Conservation (phyloP, 2,888 invertebrate species). For the Temnothorax rugatulus region DNA sequence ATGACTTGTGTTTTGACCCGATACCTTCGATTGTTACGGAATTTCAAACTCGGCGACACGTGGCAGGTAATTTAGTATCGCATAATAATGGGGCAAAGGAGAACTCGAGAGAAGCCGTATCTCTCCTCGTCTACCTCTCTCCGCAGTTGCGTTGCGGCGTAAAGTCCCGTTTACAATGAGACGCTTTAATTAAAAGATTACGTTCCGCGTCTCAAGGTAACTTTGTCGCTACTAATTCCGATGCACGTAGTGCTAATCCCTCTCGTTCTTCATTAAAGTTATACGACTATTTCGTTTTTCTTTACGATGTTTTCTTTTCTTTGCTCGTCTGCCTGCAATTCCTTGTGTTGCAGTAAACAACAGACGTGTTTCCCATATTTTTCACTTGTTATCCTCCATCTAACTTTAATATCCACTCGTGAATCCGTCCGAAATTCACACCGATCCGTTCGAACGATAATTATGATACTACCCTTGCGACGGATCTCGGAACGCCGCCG, state of each 20-base stretch:
- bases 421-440: conserved; percentile 14
- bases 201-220: conserved; percentile 62
- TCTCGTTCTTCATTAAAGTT: conserved; percentile 19
- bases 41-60: conserved; percentile 49
- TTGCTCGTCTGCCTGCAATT: neutral
- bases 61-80: conserved; percentile 47
- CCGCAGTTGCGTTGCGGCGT: conserved; percentile 25
- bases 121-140: conserved; percentile 60
- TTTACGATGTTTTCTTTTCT: neutral
- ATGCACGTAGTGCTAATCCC: neutral
- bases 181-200: conserved; percentile 70
- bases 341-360: neutral
- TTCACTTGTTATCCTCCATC: neutral
- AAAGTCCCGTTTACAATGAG: conserved; percentile 49
- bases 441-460: conserved; percentile 46
- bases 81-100: conserved; percentile 43
- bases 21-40: conserved; percentile 15
- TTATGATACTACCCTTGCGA: conserved; percentile 46
- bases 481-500: conserved; percentile 23
- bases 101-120: conserved; percentile 10
- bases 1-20: neutral
- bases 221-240: conserved; percentile 22
- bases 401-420: conserved; percentile 16
- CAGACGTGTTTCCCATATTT: neutral
- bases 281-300: neutral